A percentile compares a stretch with the other conserved stretches of the same genome.
These are phyloP conservation scores for Hydriomena furcata DNA, from an alignment of 2,888 invertebrate species.

Conservation along the genomic window DNA sequence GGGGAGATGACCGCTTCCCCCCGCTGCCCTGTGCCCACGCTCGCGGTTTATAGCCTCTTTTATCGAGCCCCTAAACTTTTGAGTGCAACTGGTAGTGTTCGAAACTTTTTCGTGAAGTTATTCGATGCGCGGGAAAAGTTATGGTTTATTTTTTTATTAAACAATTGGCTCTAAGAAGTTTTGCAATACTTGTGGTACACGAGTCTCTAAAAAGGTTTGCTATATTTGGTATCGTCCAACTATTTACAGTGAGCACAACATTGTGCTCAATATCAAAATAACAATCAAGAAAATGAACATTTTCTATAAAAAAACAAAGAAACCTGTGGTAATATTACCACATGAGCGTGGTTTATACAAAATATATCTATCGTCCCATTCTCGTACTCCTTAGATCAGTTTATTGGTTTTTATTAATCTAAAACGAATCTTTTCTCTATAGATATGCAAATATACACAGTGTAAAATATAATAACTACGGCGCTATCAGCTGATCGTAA, in stretches of 20 bases:
- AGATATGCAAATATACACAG: constrained; percentile 26
- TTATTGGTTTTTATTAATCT: no score
- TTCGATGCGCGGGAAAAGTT: constrained; percentile 18
- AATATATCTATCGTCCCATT: no score
- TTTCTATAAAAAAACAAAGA: no score
- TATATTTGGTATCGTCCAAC: no score
- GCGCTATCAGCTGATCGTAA: constrained; percentile 73
- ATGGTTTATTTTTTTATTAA: not conserved
- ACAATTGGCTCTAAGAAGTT: not conserved
- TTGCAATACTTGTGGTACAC: no score
- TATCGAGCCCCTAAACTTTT: constrained; percentile 63
- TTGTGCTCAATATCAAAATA: no score
- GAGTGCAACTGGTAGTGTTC: constrained; percentile 59
- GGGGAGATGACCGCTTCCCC: constrained; percentile 73
- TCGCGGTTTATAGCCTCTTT: constrained; percentile 68
- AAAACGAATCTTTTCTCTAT: no score
- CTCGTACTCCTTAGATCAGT: no score
- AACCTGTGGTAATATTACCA: no score
- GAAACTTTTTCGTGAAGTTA: constrained; percentile 35
- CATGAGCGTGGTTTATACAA: no score
- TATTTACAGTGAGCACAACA: no score
- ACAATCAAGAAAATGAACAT: no score
- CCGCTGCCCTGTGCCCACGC: constrained; percentile 62
- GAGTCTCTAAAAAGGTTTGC: constrained; percentile 8
- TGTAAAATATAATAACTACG: constrained; percentile 39